phyloP scores from a whole-genome alignment of 2,113 vertebrate species.

The Hydrolagus affinis region DNA sequence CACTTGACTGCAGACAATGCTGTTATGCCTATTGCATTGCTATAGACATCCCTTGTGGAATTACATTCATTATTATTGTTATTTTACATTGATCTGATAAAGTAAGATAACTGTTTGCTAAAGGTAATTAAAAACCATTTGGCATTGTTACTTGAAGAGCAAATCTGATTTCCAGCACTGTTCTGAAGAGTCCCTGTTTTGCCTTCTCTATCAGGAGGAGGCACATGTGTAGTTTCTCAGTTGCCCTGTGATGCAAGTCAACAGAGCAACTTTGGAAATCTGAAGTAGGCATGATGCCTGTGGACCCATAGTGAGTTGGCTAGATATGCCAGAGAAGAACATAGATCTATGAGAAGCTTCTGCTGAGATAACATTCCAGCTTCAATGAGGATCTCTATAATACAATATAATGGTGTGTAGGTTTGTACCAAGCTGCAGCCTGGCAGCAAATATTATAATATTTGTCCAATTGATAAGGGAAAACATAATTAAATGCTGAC shows the following conservation, averaged over 20 bases:
- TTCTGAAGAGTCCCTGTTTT: not conserved
- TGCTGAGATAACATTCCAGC: not conserved
- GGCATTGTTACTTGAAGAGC: not conserved
- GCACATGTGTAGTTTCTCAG: not conserved
- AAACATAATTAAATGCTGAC: too few relatives aligned
- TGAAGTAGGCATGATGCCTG: not conserved
- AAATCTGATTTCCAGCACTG: not conserved
- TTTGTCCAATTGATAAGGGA: too few relatives aligned
- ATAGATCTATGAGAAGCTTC: not conserved
- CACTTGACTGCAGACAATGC: not conserved
- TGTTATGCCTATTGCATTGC: not conserved
- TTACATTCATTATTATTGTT: not conserved
- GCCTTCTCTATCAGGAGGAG: not conserved
- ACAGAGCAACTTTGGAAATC: not conserved
- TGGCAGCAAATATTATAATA: not conserved
- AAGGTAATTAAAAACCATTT: slow-evolving; percentile 7
- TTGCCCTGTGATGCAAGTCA: not conserved
- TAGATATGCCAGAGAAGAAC: not conserved
- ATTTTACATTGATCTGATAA: slow-evolving; percentile 14
- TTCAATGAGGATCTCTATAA: not conserved
- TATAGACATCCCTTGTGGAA: not conserved
- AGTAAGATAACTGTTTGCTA: not conserved
- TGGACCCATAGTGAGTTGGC: not conserved
- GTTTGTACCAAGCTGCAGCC: not conserved
- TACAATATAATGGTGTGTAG: not conserved